Conservation (phyloP, 2,888 invertebrate species). For the Hanleya hanleyi region DNA sequence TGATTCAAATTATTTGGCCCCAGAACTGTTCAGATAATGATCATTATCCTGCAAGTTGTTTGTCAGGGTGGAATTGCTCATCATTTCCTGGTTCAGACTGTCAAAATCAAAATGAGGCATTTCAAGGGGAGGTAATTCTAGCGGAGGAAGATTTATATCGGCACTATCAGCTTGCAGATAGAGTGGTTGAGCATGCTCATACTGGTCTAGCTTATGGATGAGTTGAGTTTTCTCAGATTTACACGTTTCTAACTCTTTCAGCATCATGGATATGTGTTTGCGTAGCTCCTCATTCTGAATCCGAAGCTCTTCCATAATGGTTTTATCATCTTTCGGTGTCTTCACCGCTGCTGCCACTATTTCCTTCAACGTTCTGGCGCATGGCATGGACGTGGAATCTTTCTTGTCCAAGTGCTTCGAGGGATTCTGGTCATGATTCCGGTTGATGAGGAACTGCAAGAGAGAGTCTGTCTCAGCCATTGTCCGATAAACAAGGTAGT, state of each 20-base stretch:
- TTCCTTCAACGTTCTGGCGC: not conserved
- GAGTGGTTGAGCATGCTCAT: conserved; percentile 13
- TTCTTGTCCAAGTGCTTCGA: conserved; percentile 3
- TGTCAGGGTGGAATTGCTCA: too few relatives aligned
- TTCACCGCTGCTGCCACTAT: conserved; percentile 33
- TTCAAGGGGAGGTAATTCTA: conserved; percentile 78
- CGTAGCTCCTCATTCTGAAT: conserved; percentile 65
- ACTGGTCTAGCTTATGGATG: conserved; percentile 29
- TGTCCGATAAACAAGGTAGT: conserved; percentile 40
- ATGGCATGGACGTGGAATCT: conserved; percentile 2
- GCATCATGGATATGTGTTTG: conserved; percentile 54
- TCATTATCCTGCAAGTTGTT: too few relatives aligned
- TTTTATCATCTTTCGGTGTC: conserved; percentile 57
- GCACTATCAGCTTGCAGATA: not conserved
- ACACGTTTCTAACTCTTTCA: conserved; percentile 56
- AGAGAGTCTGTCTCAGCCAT: conserved; percentile 63
- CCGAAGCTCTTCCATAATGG: conserved; percentile 61
- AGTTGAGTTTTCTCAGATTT: conserved; percentile 46
- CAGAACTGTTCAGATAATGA: too few relatives aligned
- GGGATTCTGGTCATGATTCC: conserved; percentile 3
- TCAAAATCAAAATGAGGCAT: conserved; percentile 79
- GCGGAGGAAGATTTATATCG: conserved; percentile 73
- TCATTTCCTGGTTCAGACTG: too few relatives aligned
- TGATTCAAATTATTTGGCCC: too few relatives aligned
- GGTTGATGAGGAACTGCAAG: conserved; percentile 48